These are phyloP conservation scores for Brenthis daphne DNA, from an alignment of 2,888 invertebrate species.

Conservation along the genomic window DNA sequence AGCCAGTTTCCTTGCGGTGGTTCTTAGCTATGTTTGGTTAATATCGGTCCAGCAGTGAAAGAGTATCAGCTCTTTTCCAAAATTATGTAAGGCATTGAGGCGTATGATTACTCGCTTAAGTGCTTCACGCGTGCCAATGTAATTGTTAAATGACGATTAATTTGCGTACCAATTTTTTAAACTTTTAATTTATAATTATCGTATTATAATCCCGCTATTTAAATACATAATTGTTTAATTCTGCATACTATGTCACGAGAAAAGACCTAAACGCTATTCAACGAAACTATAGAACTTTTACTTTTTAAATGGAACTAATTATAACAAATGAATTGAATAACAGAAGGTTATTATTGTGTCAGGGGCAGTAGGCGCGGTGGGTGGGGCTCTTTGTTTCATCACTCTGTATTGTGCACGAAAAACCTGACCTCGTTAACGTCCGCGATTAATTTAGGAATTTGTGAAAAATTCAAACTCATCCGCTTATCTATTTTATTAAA, in stretches of 20 bases:
- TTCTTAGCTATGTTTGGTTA: too few species aligned
- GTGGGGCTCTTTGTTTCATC: conserved; percentile 46
- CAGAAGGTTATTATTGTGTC: conserved; percentile 40
- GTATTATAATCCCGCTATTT: neutral
- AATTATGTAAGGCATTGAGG: too few species aligned
- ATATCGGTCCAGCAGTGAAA: too few species aligned
- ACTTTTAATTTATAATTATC: too few species aligned
- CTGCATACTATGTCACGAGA: neutral
- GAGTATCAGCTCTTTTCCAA: too few species aligned
- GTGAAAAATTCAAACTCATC: conserved; percentile 20
- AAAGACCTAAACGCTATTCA: conserved; percentile 9
- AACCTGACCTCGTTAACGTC: conserved; percentile 39
- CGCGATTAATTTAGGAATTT: conserved; percentile 26
- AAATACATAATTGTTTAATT: conserved; percentile 7
- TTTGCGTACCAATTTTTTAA: too few species aligned
- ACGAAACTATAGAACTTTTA: conserved; percentile 13
- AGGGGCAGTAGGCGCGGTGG: conserved; percentile 46
- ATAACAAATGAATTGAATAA: conserved; percentile 36
- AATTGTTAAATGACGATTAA: too few species aligned
- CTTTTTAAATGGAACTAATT: conserved; percentile 27
- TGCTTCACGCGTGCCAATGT: too few species aligned
- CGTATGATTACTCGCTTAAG: too few species aligned
- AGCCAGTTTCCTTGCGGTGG: too few species aligned
- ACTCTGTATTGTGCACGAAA: conserved; percentile 44
- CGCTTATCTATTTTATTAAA: neutral